Evolutionary conservation across 1,140 invertebrate genomes (phyloP), one percentile per base, ranked within the genome.

Genomic region (Dicyema japonicum): DNA sequence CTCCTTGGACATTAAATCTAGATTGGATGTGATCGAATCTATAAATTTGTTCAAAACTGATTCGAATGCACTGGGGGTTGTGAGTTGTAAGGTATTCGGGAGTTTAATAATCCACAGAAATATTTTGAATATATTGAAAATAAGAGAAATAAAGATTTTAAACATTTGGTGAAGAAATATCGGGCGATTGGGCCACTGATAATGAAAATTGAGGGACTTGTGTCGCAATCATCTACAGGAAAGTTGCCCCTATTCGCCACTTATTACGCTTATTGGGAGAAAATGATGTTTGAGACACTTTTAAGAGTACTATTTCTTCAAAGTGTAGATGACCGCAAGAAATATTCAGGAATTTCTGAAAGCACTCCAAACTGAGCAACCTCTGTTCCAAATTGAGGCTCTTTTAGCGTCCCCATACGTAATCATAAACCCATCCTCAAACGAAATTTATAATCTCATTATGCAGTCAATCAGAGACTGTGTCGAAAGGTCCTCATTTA

Each of bases 381-480:
- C 66, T 0, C 40, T 72, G 23, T 78, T 76, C 41, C 58, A 69
- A 55, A 60, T 76, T 1, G 64, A 72, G 32, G 64, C 64, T 0
- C 41, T 65, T 3, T 47, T 78, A 2, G 53, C 63, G 1, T 54
- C 61, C 5, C 65, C 66, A 0, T 67, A 72, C 37, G 62, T 72
- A 1, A 54, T 64, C 1, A 43, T 72, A 15, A 55, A 63, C 23
- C 71, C 72, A 0, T 61, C 63, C 0, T 53, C 63, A 0, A 50
- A 59, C 21, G 69, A 74, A 41, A 60, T 72, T 14, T 65, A 66
- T 36, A 68, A 66, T 33, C 63, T 66, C 3, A 61, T 42, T n/a
- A 30, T 49, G 14, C 48, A 49, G 36, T 42, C 40, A 41, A 38
- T 48, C 11, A 31, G 50, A 18, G 50, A 57, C 31, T 52, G 51